These are phyloP conservation scores for Limonius californicus DNA, from an alignment of 1,140 invertebrate genomes.

Conservation along the genomic window DNA sequence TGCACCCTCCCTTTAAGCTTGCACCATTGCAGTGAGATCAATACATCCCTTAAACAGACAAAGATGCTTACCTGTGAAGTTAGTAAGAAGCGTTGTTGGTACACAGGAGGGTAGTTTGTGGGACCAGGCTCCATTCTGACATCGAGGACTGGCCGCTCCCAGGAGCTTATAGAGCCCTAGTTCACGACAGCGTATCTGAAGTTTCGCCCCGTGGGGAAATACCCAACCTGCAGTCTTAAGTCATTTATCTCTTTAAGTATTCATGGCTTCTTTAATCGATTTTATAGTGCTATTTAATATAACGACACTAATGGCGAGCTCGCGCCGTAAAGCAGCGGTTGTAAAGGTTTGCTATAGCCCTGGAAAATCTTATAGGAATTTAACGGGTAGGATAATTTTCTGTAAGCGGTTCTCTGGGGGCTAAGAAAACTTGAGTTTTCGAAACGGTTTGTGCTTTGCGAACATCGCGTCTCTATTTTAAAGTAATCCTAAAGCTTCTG, in stretches of 20 bases:
- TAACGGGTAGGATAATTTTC: background rate
- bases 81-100: constrained; percentile 74
- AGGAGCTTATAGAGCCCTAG: constrained; percentile 78
- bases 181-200: constrained; percentile 70
- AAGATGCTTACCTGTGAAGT: constrained; percentile 78
- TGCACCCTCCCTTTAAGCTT: too few species aligned
- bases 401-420: too few species aligned
- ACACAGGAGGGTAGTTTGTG: constrained; percentile 71
- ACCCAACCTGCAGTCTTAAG: constrained; percentile 42
- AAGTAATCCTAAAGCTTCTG: too few species aligned
- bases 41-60: too few species aligned
- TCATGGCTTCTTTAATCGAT: background rate
- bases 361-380: background rate
- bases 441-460: background rate
- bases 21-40: too few species aligned
- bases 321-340: background rate
- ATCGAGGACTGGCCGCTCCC: constrained; percentile 62
- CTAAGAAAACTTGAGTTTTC: background rate
- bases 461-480: background rate
- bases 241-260: constrained; percentile 19
- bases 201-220: constrained; percentile 65
- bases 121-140: constrained; percentile 76
- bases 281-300: background rate
- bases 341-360: background rate
- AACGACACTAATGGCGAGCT: background rate